Conservation (phyloP, 1,140 invertebrate species). For the Papilio xuthus region DNA sequence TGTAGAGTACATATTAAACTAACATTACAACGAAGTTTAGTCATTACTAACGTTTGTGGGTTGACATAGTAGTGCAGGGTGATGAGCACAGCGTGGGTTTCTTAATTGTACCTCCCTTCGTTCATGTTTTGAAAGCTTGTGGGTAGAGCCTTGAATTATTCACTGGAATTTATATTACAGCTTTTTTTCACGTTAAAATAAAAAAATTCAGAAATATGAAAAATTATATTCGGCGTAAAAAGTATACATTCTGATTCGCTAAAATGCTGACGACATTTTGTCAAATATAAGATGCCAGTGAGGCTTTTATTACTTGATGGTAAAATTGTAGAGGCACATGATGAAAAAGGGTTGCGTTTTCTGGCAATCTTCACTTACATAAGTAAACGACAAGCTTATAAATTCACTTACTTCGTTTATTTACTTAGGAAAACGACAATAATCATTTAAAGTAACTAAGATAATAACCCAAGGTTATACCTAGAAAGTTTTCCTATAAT, state of each 20-base stretch:
- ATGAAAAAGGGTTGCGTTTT: no score
- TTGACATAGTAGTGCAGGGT: neutral
- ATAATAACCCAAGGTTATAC: neutral
- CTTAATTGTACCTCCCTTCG: constrained; percentile 9
- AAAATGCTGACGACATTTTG: neutral
- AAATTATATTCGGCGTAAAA: neutral
- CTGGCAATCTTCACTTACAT: no score
- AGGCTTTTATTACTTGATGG: no score
- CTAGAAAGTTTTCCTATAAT: neutral
- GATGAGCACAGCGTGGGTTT: constrained; percentile 32
- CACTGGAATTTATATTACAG: constrained; percentile 7
- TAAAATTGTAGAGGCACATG: no score
- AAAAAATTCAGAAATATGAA: neutral
- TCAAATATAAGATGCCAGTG: neutral
- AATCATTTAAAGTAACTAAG: neutral
- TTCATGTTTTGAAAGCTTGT: constrained; percentile 19
- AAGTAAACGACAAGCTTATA: no score
- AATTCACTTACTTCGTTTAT: no score
- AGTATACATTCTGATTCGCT: neutral
- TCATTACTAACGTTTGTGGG: constrained; percentile 8
- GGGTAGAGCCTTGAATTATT: constrained; percentile 28
- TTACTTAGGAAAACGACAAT: neutral
- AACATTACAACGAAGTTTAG: neutral
- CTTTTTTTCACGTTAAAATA: constrained; percentile 4
- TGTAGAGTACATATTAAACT: neutral